Base-by-base conservation (phyloP, 2,797 vertebrate genomes). In the Labeo calbasu region DNA sequence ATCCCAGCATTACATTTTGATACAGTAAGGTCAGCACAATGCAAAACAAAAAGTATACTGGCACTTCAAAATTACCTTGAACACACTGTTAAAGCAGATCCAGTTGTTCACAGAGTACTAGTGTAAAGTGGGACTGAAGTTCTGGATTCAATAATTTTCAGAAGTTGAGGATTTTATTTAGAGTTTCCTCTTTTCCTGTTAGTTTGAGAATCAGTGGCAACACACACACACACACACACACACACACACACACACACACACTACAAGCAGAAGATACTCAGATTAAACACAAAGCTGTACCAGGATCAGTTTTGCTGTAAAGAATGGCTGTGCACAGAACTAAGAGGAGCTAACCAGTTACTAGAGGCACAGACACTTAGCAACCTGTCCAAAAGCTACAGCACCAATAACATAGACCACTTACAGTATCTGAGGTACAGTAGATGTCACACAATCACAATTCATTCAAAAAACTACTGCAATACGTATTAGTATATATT, bases 31-130 rank as follows among this genome's bases (percentile, higher is more conserved):
- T 55, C 86, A 90, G 87, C 86, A 94, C 91, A 91, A 91, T 76
- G 86, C 68, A 87, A 87, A 88, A 89, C 87, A 88, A 69, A 82
- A 63, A 63, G 23, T 28, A 86, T 85, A 86, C 86, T 86, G 89
- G 85, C 71, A 89, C 88, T 84, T 89, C 32, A 82, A 68, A 86
- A 92, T 92, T 70, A 86, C 65, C 72, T 68, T 88, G 28, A 76
- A 90, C 88, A 90, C 82, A 91, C 89, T 90, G 89, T 93, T 92
- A 93, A 94, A 92, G 91, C 88, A 87, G 81, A 85, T 88, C 82
- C 77, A 88, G 84, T 83, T 80, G 68, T 90, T 90, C 25, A 91
- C 89, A 87, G 86, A 93, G 90, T 87, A 89, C 84, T 23, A 86
- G 48, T 86, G 87, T 89, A 87, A 90, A 87, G 89, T 88, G 73